Percentiles rank a stretch among this genome's conserved stretches.
phyloP scores from a whole-genome alignment of 2,797 vertebrate species.

The Cossypha dichroa region DNA sequence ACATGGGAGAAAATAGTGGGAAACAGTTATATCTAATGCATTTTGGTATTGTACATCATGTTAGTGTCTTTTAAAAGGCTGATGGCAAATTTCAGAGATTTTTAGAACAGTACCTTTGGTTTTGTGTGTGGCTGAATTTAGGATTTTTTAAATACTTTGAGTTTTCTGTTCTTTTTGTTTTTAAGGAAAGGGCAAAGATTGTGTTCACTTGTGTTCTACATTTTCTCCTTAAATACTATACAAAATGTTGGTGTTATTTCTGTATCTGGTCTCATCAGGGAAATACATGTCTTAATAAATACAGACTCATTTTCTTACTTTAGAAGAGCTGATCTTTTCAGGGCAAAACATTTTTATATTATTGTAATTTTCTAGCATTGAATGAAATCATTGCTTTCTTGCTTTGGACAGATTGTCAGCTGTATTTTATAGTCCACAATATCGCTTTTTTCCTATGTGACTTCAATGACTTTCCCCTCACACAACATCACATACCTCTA shows the following conservation, averaged over 20 bases:
- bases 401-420: background rate
- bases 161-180: background rate
- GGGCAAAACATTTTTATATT: background rate
- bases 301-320: background rate
- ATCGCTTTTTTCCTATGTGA: background rate
- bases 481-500: background rate
- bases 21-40: background rate
- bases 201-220: background rate
- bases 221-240: background rate
- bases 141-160: background rate
- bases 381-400: background rate
- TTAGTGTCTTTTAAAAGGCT: background rate
- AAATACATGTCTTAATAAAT: background rate
- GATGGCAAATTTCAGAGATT: background rate
- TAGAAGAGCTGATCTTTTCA: background rate
- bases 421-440: background rate
- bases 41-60: background rate
- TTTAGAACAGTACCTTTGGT: background rate
- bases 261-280: background rate
- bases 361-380: background rate
- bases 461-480: background rate
- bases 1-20: background rate
- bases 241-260: background rate
- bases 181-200: background rate
- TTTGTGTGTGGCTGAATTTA: background rate